A percentile compares a stretch with the other conserved stretches of the same genome.
These are phyloP conservation scores for Pipistrellus pygmaeus DNA, from an alignment of 2,797 vertebrate genomes.

Conservation along the genomic window DNA sequence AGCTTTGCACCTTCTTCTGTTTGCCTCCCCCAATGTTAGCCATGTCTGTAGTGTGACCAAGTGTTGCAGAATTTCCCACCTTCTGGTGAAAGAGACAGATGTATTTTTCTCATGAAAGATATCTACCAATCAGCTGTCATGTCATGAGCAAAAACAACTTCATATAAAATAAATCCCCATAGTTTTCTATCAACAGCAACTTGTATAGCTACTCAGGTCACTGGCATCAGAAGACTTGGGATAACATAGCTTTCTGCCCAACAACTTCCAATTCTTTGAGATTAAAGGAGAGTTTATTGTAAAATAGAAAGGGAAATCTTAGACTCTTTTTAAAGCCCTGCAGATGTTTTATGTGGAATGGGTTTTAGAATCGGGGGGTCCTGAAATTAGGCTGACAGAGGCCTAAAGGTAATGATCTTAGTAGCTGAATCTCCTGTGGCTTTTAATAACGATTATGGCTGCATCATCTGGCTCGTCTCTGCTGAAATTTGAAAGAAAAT, in stretches of 20 bases:
- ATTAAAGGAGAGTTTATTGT: conserved; percentile 45
- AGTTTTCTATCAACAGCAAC: conserved; percentile 69
- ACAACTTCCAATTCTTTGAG: background rate
- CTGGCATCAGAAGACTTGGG: background rate
- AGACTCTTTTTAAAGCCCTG: conserved; percentile 39
- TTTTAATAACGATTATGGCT: conserved; percentile 40
- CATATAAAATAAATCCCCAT: conserved; percentile 51
- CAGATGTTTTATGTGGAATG: background rate
- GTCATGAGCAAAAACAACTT: conserved; percentile 81
- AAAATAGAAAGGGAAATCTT: background rate
- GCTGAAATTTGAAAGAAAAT: conserved; percentile 57
- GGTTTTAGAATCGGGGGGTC: conserved; percentile 38
- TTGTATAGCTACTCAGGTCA: background rate
- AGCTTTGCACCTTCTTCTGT: background rate
- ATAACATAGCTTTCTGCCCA: background rate
- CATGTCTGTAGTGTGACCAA: conserved; percentile 46
- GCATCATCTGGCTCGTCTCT: background rate
- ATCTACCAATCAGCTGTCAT: conserved; percentile 74
- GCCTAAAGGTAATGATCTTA: conserved; percentile 15
- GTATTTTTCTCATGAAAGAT: conserved; percentile 62
- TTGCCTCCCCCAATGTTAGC: conserved; percentile 52
- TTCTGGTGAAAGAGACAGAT: background rate
- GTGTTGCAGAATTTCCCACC: background rate
- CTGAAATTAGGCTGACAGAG: conserved; percentile 48
- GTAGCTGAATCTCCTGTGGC: background rate